These are phyloP conservation scores for Neuroterus valhalla DNA, from an alignment of 1,140 invertebrate genomes.

Conservation along the genomic window DNA sequence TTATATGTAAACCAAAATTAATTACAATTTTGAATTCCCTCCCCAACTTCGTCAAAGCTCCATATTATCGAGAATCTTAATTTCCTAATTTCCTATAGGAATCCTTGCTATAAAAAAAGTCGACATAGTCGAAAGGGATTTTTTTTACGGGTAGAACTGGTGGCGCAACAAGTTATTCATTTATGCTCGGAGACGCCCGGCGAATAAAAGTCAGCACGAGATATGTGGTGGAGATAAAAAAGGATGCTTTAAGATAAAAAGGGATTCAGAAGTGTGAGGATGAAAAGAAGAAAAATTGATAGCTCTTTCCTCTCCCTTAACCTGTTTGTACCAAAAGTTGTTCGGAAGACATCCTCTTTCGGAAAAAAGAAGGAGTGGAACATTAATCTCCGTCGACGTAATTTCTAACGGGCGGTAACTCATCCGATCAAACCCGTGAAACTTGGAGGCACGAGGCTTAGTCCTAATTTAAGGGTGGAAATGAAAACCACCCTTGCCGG, in stretches of 20 bases:
- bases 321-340: background rate
- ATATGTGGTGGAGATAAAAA: constrained; percentile 20
- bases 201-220: constrained; percentile 21
- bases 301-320: too few species aligned
- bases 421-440: constrained; percentile 69
- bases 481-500: constrained; percentile 72
- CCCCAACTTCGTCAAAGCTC: too few species aligned
- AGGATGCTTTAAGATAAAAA: background rate
- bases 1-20: too few species aligned
- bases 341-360: background rate
- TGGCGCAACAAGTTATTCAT: constrained; percentile 28
- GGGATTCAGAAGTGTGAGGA: background rate
- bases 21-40: too few species aligned
- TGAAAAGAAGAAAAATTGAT: too few species aligned
- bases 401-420: constrained; percentile 62
- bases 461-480: constrained; percentile 75
- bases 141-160: constrained; percentile 1
- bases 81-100: too few species aligned
- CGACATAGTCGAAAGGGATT: constrained; percentile 1
- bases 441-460: constrained; percentile 69
- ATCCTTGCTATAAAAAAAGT: background rate
- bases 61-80: too few species aligned
- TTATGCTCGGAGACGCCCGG: background rate
- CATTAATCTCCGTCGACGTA: constrained; percentile 53
- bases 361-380: constrained; percentile 36